Conservation (phyloP, 2,113 vertebrate species). For the Siniperca chuatsi region DNA sequence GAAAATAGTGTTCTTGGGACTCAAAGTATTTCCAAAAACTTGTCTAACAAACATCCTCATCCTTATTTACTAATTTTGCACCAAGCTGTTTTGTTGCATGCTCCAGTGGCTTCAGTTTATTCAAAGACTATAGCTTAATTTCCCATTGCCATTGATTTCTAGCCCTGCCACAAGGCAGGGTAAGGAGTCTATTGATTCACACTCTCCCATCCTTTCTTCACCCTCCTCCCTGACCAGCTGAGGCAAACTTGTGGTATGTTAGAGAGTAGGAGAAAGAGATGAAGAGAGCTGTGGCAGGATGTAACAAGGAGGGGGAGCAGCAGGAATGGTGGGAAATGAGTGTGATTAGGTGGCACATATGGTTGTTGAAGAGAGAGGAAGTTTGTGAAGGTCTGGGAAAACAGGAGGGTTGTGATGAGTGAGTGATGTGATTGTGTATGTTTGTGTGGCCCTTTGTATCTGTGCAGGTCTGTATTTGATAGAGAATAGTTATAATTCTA, state of each 20-base stretch:
- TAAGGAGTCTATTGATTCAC: constrained; percentile 77
- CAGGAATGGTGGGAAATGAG: constrained; percentile 6
- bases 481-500: background rate
- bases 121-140: constrained; percentile 79
- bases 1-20: constrained; percentile 41
- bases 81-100: constrained; percentile 50
- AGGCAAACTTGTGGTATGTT: constrained; percentile 45
- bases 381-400: constrained; percentile 28
- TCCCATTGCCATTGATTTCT: constrained; percentile 77
- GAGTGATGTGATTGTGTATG: constrained; percentile 1
- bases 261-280: constrained; percentile 9
- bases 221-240: constrained; percentile 53
- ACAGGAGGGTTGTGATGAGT: background rate
- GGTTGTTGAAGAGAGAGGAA: constrained; percentile 24
- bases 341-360: constrained; percentile 33
- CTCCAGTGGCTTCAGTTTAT: constrained; percentile 71
- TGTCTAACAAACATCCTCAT: constrained; percentile 42
- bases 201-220: constrained; percentile 39
- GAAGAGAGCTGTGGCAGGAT: background rate
- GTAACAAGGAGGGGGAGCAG: background rate
- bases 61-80: constrained; percentile 46
- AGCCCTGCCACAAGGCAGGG: constrained; percentile 59
- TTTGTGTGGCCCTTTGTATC: background rate
- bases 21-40: constrained; percentile 30
- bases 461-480: background rate